These are phyloP conservation scores for Empidonax alnorum DNA, from an alignment of 2,113 vertebrate species.

Conservation along the genomic window DNA sequence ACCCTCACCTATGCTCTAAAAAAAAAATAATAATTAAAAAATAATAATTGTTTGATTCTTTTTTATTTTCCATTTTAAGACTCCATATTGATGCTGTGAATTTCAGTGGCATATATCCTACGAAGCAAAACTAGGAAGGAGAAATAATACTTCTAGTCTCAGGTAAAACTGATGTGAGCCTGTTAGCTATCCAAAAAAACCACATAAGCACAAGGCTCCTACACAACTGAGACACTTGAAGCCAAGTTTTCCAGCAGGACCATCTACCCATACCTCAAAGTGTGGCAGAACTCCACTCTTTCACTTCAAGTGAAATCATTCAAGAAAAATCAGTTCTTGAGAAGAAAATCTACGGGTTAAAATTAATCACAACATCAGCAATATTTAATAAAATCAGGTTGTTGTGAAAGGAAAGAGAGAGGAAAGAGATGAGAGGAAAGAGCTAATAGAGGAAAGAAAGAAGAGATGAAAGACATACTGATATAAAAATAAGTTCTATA, in stretches of 20 bases:
- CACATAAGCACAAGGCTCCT: background rate
- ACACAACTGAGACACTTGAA: background rate
- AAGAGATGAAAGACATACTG: background rate
- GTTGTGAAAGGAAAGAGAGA: background rate
- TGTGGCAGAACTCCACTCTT: rapidly evolving
- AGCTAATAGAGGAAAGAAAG: background rate
- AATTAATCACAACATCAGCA: background rate
- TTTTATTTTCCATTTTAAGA: background rate
- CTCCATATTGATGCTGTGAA: background rate
- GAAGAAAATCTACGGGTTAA: background rate
- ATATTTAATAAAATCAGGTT: background rate
- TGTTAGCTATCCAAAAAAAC: background rate
- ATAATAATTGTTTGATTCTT: background rate
- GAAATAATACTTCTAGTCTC: background rate
- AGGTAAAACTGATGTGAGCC: background rate
- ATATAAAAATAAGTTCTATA: background rate
- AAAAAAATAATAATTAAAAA: background rate
- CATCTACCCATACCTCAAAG: background rate
- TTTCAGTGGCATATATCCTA: background rate
- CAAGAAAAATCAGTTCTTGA: background rate
- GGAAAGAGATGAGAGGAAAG: background rate
- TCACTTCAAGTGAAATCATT: background rate
- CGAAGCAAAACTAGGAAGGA: background rate
- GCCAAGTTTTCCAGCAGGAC: background rate
- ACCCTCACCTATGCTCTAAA: background rate